Evolutionary conservation across 2,797 vertebrate genomes (phyloP).

Genomic region (Atherinosoma microstoma): DNA sequence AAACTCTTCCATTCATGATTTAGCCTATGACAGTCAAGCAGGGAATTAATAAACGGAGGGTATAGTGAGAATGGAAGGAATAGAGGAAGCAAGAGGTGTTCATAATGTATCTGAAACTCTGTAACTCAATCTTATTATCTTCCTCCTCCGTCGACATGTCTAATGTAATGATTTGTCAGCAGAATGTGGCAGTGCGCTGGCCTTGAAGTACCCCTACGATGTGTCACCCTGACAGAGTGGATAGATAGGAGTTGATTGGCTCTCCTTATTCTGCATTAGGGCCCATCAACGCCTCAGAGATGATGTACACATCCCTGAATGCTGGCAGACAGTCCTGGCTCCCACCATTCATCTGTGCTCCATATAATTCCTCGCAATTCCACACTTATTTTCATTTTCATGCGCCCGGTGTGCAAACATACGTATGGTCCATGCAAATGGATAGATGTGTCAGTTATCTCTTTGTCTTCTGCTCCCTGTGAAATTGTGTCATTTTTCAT

Average conservation of each 20-base stretch:
- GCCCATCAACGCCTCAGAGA: constrained; percentile 74
- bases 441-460: constrained; percentile 55
- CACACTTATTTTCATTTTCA: constrained; percentile 50
- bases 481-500: constrained; percentile 59
- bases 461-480: constrained; percentile 33
- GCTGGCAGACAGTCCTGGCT: constrained; percentile 69
- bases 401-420: constrained; percentile 45
- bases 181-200: constrained; percentile 68
- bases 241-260: constrained; percentile 81
- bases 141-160: constrained; percentile 65
- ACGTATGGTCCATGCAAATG: constrained; percentile 61
- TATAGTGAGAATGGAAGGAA: constrained; percentile 57
- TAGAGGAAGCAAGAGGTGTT: constrained; percentile 60
- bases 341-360: constrained; percentile 67
- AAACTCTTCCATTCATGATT: constrained; percentile 28
- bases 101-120: constrained; percentile 71
- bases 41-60: constrained; percentile 48
- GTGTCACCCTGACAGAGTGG: constrained; percentile 75
- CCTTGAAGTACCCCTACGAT: constrained; percentile 77
- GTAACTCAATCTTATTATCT: constrained; percentile 78
- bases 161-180: constrained; percentile 82
- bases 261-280: constrained; percentile 82
- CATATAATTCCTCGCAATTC: constrained; percentile 50
- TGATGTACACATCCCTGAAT: constrained; percentile 81
- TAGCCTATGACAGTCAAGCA: constrained; percentile 28